These are phyloP conservation scores for Acanthoscelides obtectus DNA, from an alignment of 2,888 invertebrate genomes.

Conservation along the genomic window DNA sequence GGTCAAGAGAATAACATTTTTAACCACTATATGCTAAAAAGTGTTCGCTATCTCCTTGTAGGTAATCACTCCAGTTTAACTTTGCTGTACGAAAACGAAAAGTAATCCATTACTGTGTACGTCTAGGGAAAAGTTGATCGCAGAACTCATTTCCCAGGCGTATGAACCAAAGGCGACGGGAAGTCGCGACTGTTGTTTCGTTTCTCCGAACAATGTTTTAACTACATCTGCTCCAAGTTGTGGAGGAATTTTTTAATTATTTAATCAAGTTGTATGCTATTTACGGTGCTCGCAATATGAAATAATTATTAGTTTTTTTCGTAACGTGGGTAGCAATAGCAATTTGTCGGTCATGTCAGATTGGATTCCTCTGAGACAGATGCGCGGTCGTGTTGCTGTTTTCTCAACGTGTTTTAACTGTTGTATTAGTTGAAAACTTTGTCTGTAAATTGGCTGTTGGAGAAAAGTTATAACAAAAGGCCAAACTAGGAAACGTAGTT, in stretches of 20 bases:
- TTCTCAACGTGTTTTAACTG: background rate
- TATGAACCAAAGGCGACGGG: background rate
- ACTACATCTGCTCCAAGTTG: background rate
- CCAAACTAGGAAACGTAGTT: no score
- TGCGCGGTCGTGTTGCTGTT: background rate
- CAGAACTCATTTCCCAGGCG: background rate
- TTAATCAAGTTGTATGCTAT: background rate
- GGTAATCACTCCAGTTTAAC: background rate
- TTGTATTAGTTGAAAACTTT: background rate
- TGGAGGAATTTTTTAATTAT: background rate
- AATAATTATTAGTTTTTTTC: background rate
- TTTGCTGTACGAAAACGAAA: background rate
- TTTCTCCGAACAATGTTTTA: background rate
- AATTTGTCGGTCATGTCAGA: background rate
- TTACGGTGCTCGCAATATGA: background rate
- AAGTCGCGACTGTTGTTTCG: background rate
- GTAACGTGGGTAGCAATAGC: background rate
- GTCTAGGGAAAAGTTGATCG: background rate
- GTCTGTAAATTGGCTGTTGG: background rate
- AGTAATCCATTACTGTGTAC: background rate
- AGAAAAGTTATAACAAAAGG: background rate
- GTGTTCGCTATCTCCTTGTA: no score
- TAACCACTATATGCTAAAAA: no score
- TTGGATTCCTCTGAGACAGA: background rate
- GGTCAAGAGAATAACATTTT: no score